Base-by-base conservation (phyloP, 2,113 vertebrate genomes). In the Catharus bicknelli region DNA sequence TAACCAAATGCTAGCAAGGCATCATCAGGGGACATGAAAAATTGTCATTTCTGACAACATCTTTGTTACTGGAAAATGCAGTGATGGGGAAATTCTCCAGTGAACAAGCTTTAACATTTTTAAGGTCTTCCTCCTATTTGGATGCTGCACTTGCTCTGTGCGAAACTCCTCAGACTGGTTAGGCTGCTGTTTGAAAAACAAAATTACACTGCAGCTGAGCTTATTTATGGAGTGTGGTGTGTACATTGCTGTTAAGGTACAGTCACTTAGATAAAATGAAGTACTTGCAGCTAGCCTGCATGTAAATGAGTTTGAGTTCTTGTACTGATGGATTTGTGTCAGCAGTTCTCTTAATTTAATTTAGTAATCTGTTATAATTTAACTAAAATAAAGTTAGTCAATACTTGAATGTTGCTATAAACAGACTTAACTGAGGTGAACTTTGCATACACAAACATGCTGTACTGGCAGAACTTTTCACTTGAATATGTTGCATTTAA, bases 1-100 rank as follows among this genome's bases (percentile, higher is more conserved):
- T 98, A 98, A 98, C 97, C 97, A 98, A 98, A 97, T 98, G 97
- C 95, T 97, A 98, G 98, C 95, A 97, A 97, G 97, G 95, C 97
- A 96, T 97, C 98, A 97, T 98, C 98, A 96, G 93, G 97, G 97
- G 97, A 98, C 97, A 97, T 11, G 59, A 97, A 97, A 98, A 98
- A 98, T 98, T 98, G 97, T 98, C 98, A 97, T 97, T 98, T 98
- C 97, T 98, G 97, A 98, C 98, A 98, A 98, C 97, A 97, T 98
- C 98, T 98, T 98, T 98, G 98, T 98, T 97, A 97, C 95, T 95
- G 95, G 92, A 96, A 97, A 97, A 96, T 85, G 93, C 95, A 92
- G 69, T 76, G 96, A 91, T 96, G 95, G 88, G 96, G 88, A 97
- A 96, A 96, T 94, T 97, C 97, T 95, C 54, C 42, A 47, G 10